These are phyloP conservation scores for Samia ricini DNA, from an alignment of 1,140 invertebrate species.

Conservation along the genomic window DNA sequence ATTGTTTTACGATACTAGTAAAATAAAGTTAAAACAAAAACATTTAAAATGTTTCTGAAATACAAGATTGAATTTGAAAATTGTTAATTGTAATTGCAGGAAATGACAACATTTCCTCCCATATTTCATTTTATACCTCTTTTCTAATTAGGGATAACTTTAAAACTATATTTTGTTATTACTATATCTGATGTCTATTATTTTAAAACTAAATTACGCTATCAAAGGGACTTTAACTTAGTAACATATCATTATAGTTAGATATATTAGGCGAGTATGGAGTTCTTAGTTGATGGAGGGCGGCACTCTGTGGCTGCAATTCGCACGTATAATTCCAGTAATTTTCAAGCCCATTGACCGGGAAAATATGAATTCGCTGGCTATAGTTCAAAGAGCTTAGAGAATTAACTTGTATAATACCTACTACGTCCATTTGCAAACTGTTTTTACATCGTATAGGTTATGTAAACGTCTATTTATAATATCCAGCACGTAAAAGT, in stretches of 20 bases:
- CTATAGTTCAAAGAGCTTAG: conserved; percentile 40
- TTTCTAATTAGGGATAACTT: too few species aligned
- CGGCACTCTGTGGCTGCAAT: conserved; percentile 11
- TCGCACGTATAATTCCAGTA: conserved; percentile 45
- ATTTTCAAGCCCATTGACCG: conserved; percentile 44
- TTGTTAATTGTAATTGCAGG: too few species aligned
- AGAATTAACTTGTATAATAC: conserved; percentile 28
- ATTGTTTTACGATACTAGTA: too few species aligned
- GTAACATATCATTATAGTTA: conserved; percentile 8
- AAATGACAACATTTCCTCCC: too few species aligned
- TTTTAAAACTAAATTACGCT: not conserved
- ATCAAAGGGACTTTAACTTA: not conserved
- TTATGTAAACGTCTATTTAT: too few species aligned
- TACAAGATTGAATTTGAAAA: too few species aligned
- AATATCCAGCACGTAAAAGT: too few species aligned
- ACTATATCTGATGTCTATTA: too few species aligned
- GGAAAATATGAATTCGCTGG: conserved; percentile 43
- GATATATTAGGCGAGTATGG: conserved; percentile 8
- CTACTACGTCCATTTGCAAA: conserved; percentile 14
- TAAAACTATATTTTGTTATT: too few species aligned
- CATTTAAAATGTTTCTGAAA: too few species aligned
- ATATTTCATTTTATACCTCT: too few species aligned
- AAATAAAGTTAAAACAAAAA: too few species aligned
- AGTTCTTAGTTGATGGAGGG: not conserved
- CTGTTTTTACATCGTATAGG: not conserved